Evolutionary conservation across 2,797 vertebrate genomes (phyloP), one percentile per base, ranked within the genome.

Genomic region (Decapterus maruadsi): DNA sequence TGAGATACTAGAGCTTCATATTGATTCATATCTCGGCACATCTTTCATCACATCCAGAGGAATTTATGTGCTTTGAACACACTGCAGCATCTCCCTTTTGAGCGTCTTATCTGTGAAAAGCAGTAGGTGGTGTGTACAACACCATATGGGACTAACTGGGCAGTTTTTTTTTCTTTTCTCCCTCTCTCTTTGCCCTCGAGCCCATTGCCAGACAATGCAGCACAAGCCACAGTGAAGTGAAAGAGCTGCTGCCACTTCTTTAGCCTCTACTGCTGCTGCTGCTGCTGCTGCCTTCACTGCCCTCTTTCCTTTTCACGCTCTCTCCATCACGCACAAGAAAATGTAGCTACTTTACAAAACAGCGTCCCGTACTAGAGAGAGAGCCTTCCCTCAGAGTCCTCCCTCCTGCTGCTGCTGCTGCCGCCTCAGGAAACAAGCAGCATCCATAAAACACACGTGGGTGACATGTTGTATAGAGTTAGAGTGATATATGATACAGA

Each of bases 151-250:
- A 85, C 63, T 40, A 80, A 81, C 62, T 54, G 80, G 74, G 56
- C 50, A 60, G 31, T 67, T 79, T 72, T 56, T 7, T 42, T 14
- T 1, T 16, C 1, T 34, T 61, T 55, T 48, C 56, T 55, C 19
- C 42, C 66, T 72, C 57, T 67, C 26, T 3, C 26, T 75, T 51
- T 72, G 64, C 75, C 90, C 90, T 70, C 11, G 0, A 84, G 87
- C 79, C 68, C 81, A 55, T 53, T 57, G 58, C 55, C 64, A 88
- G 74, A 89, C 83, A 90, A 88, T 89, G 85, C 86, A 90, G 86
- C 76, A 86, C 79, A 65, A 83, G 82, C 77, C 72, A 84, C 75
- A 62, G 78, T 72, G 68, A 86, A 90, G 88, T 86, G 64, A 89
- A 90, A 91, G 87, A 82, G 71, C 75, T 69, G 82, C 76, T 42